These are phyloP conservation scores for Ceratina australensis DNA, from an alignment of 1,140 invertebrate species.

Conservation along the genomic window DNA sequence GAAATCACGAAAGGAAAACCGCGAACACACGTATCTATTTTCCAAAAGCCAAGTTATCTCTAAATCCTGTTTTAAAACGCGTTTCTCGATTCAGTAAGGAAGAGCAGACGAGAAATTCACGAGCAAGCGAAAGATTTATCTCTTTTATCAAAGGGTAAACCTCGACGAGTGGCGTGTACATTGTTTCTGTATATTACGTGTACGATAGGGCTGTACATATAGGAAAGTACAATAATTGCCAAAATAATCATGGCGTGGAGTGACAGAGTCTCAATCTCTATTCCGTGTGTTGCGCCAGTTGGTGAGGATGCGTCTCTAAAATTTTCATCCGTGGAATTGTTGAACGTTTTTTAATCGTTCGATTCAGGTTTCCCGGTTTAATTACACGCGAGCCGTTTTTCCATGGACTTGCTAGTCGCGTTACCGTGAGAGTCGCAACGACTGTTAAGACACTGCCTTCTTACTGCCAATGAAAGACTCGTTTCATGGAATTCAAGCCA, in stretches of 20 bases:
- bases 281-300: conserved; percentile 37
- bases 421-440: background rate
- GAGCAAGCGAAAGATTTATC: background rate
- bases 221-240: conserved; percentile 67
- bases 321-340: background rate
- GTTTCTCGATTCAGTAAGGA: background rate
- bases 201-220: conserved; percentile 61
- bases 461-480: conserved; percentile 37
- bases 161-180: conserved; percentile 11
- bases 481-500: background rate
- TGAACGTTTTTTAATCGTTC: background rate
- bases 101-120: too few species aligned
- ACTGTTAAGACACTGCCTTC: conserved; percentile 16
- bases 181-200: conserved; percentile 34
- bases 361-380: background rate
- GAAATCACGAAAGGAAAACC: background rate
- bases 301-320: background rate
- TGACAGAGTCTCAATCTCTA: conserved; percentile 48
- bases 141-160: background rate
- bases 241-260: conserved; percentile 54
- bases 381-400: background rate
- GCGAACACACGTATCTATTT: conserved; percentile 8
- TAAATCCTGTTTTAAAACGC: background rate
- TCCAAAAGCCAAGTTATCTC: background rate
- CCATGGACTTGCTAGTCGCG: background rate